These are phyloP conservation scores for Clarias magur DNA, from an alignment of 2,113 vertebrate genomes.

Conservation along the genomic window DNA sequence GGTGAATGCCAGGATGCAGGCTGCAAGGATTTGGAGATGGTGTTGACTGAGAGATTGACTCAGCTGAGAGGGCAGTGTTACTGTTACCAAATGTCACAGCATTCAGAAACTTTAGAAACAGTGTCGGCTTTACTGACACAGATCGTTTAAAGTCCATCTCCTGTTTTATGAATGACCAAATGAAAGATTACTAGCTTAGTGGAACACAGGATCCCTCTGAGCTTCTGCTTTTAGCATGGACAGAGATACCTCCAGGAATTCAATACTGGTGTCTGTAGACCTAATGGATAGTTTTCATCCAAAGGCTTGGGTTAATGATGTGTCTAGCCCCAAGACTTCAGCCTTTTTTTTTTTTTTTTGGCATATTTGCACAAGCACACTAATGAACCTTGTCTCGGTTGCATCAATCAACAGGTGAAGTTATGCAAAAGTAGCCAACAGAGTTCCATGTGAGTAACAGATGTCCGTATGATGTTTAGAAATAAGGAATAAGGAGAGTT, in stretches of 20 bases:
- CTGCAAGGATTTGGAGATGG: conserved; percentile 4
- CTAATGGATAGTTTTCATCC: conserved; percentile 24
- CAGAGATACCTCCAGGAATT: conserved; percentile 15
- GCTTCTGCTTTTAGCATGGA: conserved; percentile 20
- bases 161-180: conserved; percentile 56
- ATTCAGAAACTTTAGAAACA: conserved; percentile 47
- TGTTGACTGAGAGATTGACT: conserved; percentile 29
- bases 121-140: conserved; percentile 50
- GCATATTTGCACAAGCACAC: background rate
- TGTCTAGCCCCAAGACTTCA: background rate
- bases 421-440: background rate
- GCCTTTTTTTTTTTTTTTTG: background rate
- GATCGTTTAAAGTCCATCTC: conserved; percentile 43
- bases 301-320: conserved; percentile 30
- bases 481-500: background rate
- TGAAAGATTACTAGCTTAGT: conserved; percentile 37
- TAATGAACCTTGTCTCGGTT: background rate
- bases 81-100: conserved; percentile 50
- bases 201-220: conserved; percentile 41
- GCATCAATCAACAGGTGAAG: background rate
- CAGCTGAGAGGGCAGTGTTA: conserved; percentile 31
- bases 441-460: background rate
- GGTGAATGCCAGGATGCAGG: conserved; percentile 16
- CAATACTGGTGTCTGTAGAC: conserved; percentile 16
- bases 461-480: background rate